Evolutionary conservation across 2,113 vertebrate genomes (phyloP), one percentile per base, ranked within the genome.

Genomic region (Cathartes aura): DNA sequence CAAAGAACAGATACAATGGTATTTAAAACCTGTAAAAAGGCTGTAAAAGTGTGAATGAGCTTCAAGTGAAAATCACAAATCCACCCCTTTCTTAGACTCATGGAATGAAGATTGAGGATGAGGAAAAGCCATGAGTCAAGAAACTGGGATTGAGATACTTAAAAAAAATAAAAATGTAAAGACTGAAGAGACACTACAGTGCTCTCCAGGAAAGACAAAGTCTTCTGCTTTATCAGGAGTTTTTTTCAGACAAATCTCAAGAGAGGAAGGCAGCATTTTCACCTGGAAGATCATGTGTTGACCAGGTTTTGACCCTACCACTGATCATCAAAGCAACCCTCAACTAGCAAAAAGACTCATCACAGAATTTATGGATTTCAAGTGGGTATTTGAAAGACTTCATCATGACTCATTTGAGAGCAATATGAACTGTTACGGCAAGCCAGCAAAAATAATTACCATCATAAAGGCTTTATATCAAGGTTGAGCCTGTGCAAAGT

Each of bases 391-490:
- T 96, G 56, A 96, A 94, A 93, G 87, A 76, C 92, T 91, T 84
- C 84, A 93, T 85, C 82, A 87, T 80, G 87, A 97, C 73, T 95
- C 96, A 93, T 68, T 48, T 52, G 95, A 95, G 92, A 93, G 87
- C 74, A 82, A 76, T 82, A 67, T 20, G 70, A 96, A 82, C 81
- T 4, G 14, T 75, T 86, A 62, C 1, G 40, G 82, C 62, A 75
- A 95, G 73, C 74, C 93, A 94, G 91, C n/a, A 78, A 91, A 95
- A 95, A 82, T 90, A 96, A 97, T 96, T 94, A 75, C 76, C 84
- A 48, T 87, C 36, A 11, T 91, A 90, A 93, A 89, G 56, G 74
- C 66, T 82, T 90, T 75, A 34, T 32, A 75, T 82, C 70, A 85
- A 95, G 84, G 56, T 58, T 90, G 43, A 95, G 34, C 43, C 56